These are phyloP conservation scores for Eunapius fragilis DNA, from an alignment of 37 sponge, comb jelly and placozoan genomes.

Conservation along the genomic window DNA sequence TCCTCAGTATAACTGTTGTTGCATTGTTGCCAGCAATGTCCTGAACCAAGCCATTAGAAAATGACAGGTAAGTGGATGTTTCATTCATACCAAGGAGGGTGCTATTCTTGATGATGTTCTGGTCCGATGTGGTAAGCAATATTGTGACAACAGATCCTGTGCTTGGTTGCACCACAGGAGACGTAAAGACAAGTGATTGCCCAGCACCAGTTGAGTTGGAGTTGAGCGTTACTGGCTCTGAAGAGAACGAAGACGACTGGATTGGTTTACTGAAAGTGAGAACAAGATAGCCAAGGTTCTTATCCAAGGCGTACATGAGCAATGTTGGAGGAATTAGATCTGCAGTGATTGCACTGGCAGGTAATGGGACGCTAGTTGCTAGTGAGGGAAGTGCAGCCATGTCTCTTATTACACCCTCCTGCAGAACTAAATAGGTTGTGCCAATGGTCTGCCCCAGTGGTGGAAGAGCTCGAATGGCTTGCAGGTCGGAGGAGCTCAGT, in stretches of 20 bases:
- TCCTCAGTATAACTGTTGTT: not conserved
- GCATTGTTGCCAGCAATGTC: conserved; percentile 84
- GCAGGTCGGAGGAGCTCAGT: conserved; percentile 63
- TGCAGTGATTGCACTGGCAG: conserved; percentile 42
- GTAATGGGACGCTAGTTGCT: conserved; percentile 20
- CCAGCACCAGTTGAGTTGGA: conserved; percentile 26
- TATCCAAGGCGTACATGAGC: conserved; percentile 57
- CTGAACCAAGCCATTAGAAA: conserved; percentile 52
- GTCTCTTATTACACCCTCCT: conserved; percentile 59
- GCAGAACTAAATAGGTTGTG: conserved; percentile 67
- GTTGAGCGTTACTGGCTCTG: conserved; percentile 42
- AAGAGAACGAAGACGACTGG: conserved; percentile 47
- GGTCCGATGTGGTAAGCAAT: conserved; percentile 39
- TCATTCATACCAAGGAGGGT: conserved; percentile 35
- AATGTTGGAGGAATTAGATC: conserved; percentile 82
- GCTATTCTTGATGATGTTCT: conserved; percentile 73
- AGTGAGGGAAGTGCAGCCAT: conserved; percentile 53
- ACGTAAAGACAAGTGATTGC: conserved; percentile 10
- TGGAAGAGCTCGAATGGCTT: conserved; percentile 41
- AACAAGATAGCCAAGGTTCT: conserved; percentile 54
- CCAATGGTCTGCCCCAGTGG: conserved; percentile 66
- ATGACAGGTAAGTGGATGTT: conserved; percentile 56
- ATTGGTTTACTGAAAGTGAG: conserved; percentile 82
- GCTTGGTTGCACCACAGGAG: conserved; percentile 27
- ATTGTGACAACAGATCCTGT: conserved; percentile 36